Percentiles rank a stretch among this genome's conserved stretches.
Evolutionary conservation across 1,140 invertebrate genomes (phyloP).

Genomic region (Dryas iulia): DNA sequence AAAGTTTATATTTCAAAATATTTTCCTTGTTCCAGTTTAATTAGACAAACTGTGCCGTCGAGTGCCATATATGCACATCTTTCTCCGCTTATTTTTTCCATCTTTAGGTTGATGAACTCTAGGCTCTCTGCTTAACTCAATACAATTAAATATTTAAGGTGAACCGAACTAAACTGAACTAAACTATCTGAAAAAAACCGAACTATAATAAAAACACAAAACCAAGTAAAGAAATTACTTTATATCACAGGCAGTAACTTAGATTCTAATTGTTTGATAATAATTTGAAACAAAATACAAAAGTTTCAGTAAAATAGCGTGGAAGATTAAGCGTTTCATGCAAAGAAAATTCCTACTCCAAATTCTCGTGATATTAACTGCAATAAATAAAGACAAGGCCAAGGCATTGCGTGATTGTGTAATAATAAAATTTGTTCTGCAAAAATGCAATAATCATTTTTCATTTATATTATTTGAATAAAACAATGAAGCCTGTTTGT

Average conservation of each 20-base stretch:
- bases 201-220: too few species aligned
- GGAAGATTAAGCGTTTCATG: background rate
- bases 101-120: too few species aligned
- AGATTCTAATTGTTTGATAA: background rate
- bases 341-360: background rate
- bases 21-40: too few species aligned
- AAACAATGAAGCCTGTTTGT: background rate
- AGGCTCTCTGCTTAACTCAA: too few species aligned
- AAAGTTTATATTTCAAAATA: too few species aligned
- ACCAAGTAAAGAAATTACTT: background rate
- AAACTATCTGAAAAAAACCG: too few species aligned
- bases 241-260: too few species aligned
- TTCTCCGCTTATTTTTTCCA: too few species aligned
- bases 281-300: background rate
- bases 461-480: background rate
- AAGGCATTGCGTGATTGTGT: conserved; percentile 8
- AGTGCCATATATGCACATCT: too few species aligned
- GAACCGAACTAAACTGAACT: too few species aligned
- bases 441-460: conserved; percentile 14
- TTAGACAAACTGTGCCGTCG: too few species aligned
- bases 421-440: conserved; percentile 6
- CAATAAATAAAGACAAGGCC: conserved; percentile 14
- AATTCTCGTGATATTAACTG: conserved; percentile 3
- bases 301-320: background rate
- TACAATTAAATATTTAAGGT: too few species aligned